Evolutionary conservation across 92 coral and sea anemone genomes (phyloP).

Genomic region (Scolanthus callimorphus): DNA sequence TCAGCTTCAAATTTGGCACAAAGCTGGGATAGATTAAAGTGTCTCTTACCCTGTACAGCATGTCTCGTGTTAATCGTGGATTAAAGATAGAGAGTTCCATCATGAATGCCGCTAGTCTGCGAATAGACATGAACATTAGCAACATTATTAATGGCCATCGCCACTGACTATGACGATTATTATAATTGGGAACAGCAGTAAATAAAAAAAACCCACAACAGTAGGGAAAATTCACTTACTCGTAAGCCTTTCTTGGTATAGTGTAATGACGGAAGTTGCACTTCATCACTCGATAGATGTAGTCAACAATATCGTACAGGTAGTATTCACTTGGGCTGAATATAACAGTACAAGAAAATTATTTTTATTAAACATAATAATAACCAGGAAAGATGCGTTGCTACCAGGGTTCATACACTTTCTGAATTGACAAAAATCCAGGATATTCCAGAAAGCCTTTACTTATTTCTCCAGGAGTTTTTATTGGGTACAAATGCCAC

Average conservation of each 20-base stretch:
- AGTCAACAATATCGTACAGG: conserved; percentile 79
- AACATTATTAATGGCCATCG: too few relatives aligned
- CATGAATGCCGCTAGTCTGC: conserved; percentile 71
- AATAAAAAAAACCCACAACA: too few relatives aligned
- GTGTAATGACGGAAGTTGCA: conserved; percentile 73
- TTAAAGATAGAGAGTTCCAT: conserved; percentile 80
- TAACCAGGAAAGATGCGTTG: not conserved
- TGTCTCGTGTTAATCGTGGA: conserved; percentile 93
- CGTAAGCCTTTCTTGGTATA: conserved; percentile 74
- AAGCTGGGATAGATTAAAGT: too few relatives aligned
- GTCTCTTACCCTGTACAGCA: conserved; percentile 79
- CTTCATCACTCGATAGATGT: conserved; percentile 86
- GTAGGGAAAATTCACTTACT: too few relatives aligned
- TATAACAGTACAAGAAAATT: too few relatives aligned
- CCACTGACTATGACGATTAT: too few relatives aligned
- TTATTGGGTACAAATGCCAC: too few relatives aligned
- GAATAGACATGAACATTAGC: conserved; percentile 1
- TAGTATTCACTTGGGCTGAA: conserved; percentile 88
- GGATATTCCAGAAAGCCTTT: too few relatives aligned
- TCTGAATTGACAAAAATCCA: too few relatives aligned
- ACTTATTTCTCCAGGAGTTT: not conserved
- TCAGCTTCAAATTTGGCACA: too few relatives aligned
- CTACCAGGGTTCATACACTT: not conserved
- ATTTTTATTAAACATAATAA: not conserved
- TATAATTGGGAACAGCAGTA: too few relatives aligned